Conservation (phyloP, 1,140 invertebrate species). For the Periplaneta americana region DNA sequence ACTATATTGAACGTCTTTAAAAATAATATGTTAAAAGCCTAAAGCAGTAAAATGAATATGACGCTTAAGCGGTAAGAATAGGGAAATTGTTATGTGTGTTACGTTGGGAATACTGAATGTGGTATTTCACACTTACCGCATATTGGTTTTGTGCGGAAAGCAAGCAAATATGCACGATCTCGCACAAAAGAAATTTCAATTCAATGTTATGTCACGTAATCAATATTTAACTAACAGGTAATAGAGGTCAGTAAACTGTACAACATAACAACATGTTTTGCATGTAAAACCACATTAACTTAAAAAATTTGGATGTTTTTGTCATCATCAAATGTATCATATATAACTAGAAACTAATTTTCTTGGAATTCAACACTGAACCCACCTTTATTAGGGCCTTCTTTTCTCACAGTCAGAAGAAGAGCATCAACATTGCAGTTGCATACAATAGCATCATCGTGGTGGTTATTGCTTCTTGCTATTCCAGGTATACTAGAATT, state of each 20-base stretch:
- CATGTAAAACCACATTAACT: neutral
- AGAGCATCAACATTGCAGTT: conserved; percentile 49
- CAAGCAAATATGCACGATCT: too few relatives aligned
- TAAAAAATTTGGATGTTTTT: neutral
- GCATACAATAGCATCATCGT: conserved; percentile 33
- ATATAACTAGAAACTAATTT: neutral
- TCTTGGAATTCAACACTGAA: conserved; percentile 2
- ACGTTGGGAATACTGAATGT: too few relatives aligned
- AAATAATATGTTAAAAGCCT: too few relatives aligned
- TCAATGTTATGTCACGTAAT: neutral
- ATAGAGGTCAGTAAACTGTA: neutral
- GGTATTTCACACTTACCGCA: too few relatives aligned
- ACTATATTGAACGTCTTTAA: too few relatives aligned
- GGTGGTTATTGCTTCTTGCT: neutral
- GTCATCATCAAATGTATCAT: neutral
- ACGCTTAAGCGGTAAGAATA: too few relatives aligned
- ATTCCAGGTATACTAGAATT: neutral
- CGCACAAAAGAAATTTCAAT: neutral
- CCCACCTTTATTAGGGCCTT: conserved; percentile 69
- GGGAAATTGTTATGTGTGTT: too few relatives aligned
- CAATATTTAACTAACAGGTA: neutral
- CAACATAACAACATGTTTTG: neutral
- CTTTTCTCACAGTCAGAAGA: conserved; percentile 66
- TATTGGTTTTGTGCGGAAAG: too few relatives aligned
- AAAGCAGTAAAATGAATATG: too few relatives aligned